A percentile compares a stretch with the other conserved stretches of the same genome.
phyloP scores from a whole-genome alignment of 2,888 invertebrate species.

The Aphidoletes aphidimyza region DNA sequence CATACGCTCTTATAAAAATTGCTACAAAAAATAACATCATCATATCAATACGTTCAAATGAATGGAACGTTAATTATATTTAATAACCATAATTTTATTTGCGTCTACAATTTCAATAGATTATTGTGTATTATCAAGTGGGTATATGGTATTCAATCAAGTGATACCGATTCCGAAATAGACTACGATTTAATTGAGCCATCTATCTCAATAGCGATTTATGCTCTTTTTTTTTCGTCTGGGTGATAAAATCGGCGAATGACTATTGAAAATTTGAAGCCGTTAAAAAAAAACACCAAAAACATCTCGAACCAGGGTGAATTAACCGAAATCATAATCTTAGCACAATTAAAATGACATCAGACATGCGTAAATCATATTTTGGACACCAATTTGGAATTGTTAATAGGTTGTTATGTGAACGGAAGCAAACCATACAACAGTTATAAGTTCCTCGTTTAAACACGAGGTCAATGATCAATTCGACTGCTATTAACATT shows the following conservation, averaged over 20 bases:
- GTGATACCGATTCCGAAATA: too few relatives aligned
- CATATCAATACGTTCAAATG: background rate
- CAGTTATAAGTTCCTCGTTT: background rate
- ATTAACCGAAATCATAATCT: background rate
- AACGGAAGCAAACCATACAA: background rate
- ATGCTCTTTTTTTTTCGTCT: too few relatives aligned
- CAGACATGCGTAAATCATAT: background rate
- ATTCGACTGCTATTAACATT: too few relatives aligned
- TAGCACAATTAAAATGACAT: background rate
- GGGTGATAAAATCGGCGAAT: too few relatives aligned
- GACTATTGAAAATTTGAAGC: too few relatives aligned
- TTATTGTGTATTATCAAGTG: background rate
- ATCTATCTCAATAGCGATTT: too few relatives aligned
- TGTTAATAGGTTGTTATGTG: constrained; percentile 2
- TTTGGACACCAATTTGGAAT: background rate
- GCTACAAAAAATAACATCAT: background rate
- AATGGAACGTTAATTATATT: background rate
- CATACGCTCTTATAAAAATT: background rate
- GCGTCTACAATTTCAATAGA: background rate
- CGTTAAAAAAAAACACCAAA: too few relatives aligned
- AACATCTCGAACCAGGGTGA: background rate
- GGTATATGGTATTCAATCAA: too few relatives aligned
- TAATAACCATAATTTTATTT: background rate
- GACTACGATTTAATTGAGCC: too few relatives aligned
- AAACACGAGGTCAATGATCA: background rate